These are phyloP conservation scores for Tretioscincus oriximinensis DNA, from an alignment of 2,113 vertebrate genomes.

Conservation along the genomic window DNA sequence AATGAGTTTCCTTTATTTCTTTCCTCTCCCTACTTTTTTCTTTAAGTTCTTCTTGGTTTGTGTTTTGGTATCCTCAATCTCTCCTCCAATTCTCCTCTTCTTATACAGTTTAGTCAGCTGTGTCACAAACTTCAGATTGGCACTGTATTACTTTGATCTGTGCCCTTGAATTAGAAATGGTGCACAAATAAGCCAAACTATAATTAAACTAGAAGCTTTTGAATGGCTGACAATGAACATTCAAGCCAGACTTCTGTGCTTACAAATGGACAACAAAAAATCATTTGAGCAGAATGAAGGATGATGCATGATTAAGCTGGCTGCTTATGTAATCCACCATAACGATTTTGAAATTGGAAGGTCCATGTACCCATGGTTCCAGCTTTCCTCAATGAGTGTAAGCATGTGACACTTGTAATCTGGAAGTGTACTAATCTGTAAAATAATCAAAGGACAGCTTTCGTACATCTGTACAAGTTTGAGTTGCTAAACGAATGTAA, in stretches of 20 bases:
- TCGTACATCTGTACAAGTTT: background rate
- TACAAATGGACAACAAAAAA: background rate
- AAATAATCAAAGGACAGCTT: background rate
- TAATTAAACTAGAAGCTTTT: constrained; percentile 10
- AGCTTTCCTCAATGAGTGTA: background rate
- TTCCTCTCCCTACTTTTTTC: background rate
- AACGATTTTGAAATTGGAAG: background rate
- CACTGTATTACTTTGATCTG: background rate
- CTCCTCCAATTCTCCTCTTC: background rate
- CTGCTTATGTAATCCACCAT: background rate
- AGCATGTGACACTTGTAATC: background rate
- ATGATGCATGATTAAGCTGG: background rate
- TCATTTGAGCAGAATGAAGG: background rate
- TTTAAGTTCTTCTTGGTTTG: background rate
- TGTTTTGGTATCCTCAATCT: no score
- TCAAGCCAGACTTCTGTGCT: background rate
- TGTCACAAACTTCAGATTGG: background rate
- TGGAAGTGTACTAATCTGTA: no score
- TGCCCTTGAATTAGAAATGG: background rate
- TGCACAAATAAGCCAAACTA: background rate
- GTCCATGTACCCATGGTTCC: background rate
- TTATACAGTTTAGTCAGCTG: background rate
- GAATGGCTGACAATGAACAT: background rate
- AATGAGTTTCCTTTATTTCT: background rate
- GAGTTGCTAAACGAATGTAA: background rate